phyloP scores from a whole-genome alignment of 2,888 invertebrate species.

The Xanthia togata region DNA sequence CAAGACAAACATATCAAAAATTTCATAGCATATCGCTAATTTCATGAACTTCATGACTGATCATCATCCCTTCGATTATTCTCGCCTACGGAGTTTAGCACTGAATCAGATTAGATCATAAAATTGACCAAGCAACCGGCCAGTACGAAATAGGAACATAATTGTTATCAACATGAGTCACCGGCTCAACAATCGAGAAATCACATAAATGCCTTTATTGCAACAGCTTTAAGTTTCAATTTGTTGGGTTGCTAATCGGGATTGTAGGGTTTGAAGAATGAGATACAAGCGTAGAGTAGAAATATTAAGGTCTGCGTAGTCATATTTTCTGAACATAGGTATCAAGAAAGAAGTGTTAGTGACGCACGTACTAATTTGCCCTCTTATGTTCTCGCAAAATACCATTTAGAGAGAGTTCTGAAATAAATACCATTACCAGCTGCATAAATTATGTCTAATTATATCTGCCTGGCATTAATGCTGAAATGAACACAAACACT shows the following conservation, averaged over 20 bases:
- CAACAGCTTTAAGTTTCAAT: conserved; percentile 68
- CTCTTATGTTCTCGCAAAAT: neutral
- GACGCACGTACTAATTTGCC: neutral
- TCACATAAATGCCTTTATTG: conserved; percentile 68
- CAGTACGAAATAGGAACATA: conserved; percentile 43
- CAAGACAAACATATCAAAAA: too few species aligned
- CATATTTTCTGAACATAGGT: neutral
- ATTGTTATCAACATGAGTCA: conserved; percentile 65
- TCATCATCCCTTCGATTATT: neutral
- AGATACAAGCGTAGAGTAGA: conserved; percentile 1
- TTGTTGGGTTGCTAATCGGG: conserved; percentile 65
- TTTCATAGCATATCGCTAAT: neutral
- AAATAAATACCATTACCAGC: neutral
- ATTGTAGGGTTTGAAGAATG: conserved; percentile 30
- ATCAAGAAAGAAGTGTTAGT: neutral
- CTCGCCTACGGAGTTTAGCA: neutral
- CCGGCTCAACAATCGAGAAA: conserved; percentile 58
- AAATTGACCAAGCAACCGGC: conserved; percentile 22
- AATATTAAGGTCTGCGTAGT: neutral
- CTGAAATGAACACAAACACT: too few species aligned
- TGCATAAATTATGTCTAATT: neutral
- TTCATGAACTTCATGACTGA: neutral
- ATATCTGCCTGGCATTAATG: too few species aligned
- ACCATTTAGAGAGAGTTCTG: neutral
- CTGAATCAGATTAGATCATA: conserved; percentile 52